Base-by-base conservation (phyloP, 1,140 invertebrate genomes). In the Drosophila prosaltans region DNA sequence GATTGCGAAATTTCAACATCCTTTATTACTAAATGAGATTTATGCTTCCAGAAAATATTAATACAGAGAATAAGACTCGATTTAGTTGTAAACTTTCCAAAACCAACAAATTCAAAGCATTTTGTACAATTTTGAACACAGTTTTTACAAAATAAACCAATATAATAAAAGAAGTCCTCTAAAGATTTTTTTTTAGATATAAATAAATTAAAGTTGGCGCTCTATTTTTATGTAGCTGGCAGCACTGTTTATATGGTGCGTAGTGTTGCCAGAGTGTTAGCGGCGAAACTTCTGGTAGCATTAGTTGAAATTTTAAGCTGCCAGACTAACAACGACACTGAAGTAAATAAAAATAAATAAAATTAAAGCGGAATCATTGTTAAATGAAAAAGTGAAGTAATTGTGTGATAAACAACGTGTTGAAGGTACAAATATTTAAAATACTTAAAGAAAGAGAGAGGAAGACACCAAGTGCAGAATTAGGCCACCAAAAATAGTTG, bases 11-110 rank as follows among this genome's bases (percentile, higher is more conserved):
- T 21, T 45, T 39, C 48, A 16, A 72, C 4, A 36, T 68, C 30
- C 28, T 16, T 48, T 2, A n/a, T 24, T 24, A 57, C 32, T 55
- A 61, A 51, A 69, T 59, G 43, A 70, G 65, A 64, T 69, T 72
- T 45, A 72, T 36, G 59, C 62, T 68, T 74, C 24, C 67, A 69
- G 65, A 74, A 51, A 69, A 64, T 78, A 62, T 60, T 59, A 69
- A 75, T 63, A 63, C 48, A 68, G 81, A 84, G 81, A 84, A 67
- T 80, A 84, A 84, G 81, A 84, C 81, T 84, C 54, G 2, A 62
- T 40, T 54, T 78, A 74, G 64, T 80, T 81, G 65, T 81, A 72
- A 80, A 72, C 39, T 59, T 28, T 55, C 30, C 63, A 10, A 67
- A 76, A 71, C 74, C 68, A 58, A 77, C 26, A 71, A 51, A 26